Conservation (phyloP, 2,888 invertebrate genomes). For the Lithophane semibrunnea region DNA sequence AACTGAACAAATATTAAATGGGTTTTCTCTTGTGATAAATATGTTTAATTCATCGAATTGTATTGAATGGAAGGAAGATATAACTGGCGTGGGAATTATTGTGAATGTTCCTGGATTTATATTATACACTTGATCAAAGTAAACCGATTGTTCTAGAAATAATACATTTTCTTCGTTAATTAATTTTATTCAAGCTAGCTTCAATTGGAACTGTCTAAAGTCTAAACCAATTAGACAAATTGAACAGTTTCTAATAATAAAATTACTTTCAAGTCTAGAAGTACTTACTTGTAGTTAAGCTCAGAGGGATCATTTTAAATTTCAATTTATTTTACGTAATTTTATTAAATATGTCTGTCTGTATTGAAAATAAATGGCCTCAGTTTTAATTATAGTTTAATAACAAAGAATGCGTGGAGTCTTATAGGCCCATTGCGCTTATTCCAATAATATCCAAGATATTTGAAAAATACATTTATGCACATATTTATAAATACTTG, state of each 20-base stretch:
- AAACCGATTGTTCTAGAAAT: not conserved
- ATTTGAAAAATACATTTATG: too few species aligned
- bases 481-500: too few species aligned
- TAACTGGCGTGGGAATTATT: constrained; percentile 18
- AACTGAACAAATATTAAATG: constrained; percentile 52
- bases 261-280: constrained; percentile 5
- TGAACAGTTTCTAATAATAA: constrained; percentile 21
- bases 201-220: not conserved
- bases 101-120: constrained; percentile 7
- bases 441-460: too few species aligned
- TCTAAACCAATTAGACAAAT: constrained; percentile 28
- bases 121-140: not conserved
- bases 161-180: constrained; percentile 1
- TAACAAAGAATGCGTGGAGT: too few species aligned
- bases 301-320: not conserved
- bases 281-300: too few species aligned
- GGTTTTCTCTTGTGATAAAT: constrained; percentile 50
- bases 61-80: constrained; percentile 25
- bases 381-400: not conserved
- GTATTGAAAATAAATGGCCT: not conserved
- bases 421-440: too few species aligned
- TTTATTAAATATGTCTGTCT: not conserved
- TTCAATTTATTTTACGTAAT: constrained; percentile 2
- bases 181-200: constrained; percentile 11
- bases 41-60: constrained; percentile 47